Percentiles rank a stretch among this genome's conserved stretches.
Evolutionary conservation across 2,888 invertebrate species (phyloP).

Genomic region (Ectropis crepuscularia): DNA sequence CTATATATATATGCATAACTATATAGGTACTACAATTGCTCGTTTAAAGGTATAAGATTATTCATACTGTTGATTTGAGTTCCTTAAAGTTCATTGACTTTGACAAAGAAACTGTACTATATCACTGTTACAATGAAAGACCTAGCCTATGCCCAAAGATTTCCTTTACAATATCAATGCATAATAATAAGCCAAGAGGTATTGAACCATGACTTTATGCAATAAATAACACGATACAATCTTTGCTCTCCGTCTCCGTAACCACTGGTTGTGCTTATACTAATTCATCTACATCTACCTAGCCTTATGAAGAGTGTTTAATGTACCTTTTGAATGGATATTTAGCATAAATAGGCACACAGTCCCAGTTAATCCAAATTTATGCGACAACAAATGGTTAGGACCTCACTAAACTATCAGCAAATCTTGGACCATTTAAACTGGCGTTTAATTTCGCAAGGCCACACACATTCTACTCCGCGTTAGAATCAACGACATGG

Average conservation of each 20-base stretch:
- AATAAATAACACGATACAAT: conserved; percentile 73
- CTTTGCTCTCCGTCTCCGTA: conserved; percentile 54
- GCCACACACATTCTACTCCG: conserved; percentile 33
- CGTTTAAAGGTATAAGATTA: too few species aligned
- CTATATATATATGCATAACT: too few species aligned
- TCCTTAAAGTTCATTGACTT: neutral
- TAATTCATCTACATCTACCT: conserved; percentile 31
- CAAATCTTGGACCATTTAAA: conserved; percentile 17
- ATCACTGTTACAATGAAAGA: conserved; percentile 39
- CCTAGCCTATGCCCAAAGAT: conserved; percentile 47
- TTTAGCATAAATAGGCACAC: conserved; percentile 27
- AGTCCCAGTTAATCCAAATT: conserved; percentile 20
- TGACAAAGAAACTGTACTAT: neutral
- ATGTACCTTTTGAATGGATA: conserved; percentile 25
- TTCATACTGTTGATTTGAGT: too few species aligned
- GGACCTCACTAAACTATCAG: conserved; percentile 16
- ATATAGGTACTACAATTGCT: too few species aligned
- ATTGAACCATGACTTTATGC: conserved; percentile 70
- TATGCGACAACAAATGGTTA: conserved; percentile 24
- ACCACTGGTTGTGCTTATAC: conserved; percentile 37
- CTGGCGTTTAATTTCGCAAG: conserved; percentile 34
- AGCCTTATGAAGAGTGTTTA: conserved; percentile 27
- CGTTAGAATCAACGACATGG: conserved; percentile 21
- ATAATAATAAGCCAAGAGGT: conserved; percentile 69
- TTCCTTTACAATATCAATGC: conserved; percentile 60